Base-by-base conservation (phyloP, 2,113 vertebrate genomes). In the Ptychochromis oligacanthus region DNA sequence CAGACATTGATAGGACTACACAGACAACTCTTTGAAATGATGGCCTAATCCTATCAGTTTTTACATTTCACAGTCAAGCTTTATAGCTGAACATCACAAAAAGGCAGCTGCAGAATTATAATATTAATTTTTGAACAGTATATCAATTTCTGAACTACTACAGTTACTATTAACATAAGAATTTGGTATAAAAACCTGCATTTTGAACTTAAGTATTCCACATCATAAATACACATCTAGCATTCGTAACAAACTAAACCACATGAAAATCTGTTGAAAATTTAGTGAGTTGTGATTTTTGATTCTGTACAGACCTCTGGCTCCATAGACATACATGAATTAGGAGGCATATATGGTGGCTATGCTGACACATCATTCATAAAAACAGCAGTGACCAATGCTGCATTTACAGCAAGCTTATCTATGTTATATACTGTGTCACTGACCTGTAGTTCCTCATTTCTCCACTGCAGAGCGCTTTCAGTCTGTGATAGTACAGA, bases 391-490 rank as follows among this genome's bases (percentile, higher is more conserved):
- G 14, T 43, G n/a, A 65, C 14, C 18, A 55, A 22, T 11, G 20
- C 20, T 10, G 54, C 9, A 22, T n/a, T 17, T 12, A 26, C 14
- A 40, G 3, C 8, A 24, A 36, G 43, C 26, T 15, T 36, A 36
- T 36, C 36, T 36, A 36, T 36, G 36, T 6, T 36, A 36, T 67
- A 1, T 67, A 28, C 24, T n/a, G 22, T 17, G 38, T 11, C 0
- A 59, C 87, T 75, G 40, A 94, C 95, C 94, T 95, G 93, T 84
- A 94, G 83, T 62, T 95, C 92, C 81, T 95, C 79, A 0, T 93
- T 85, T 80, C 28, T 92, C 88, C 89, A 65, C 56, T 91, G 94
- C 5, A 96, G 86, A 82, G 82, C 82, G 6, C 90, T 94, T 88
- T 96, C 95, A 10, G 92, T 56, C 62, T 92, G 89, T 31, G 93